Evolutionary conservation across 2,113 vertebrate species (phyloP).

Genomic region (Pyrgilauda ruficollis): DNA sequence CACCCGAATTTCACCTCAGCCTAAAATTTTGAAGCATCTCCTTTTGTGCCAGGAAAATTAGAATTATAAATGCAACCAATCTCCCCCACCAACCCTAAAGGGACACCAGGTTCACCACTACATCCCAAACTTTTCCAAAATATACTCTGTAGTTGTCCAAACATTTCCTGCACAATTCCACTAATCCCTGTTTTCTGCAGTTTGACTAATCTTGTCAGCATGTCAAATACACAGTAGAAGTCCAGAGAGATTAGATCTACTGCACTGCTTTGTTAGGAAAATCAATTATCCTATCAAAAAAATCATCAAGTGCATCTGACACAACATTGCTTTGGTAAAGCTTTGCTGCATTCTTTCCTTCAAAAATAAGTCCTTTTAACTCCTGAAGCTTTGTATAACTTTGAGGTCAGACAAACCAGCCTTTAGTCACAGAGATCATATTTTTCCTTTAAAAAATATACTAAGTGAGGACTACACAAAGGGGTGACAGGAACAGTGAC

Average conservation of each 20-base stretch:
- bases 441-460: background rate
- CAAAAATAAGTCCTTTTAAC: background rate
- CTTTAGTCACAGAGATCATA: background rate
- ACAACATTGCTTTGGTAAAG: background rate
- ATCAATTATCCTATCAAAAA: constrained; percentile 44
- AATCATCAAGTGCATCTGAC: background rate
- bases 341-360: background rate
- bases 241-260: constrained; percentile 41
- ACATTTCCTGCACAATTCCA: background rate
- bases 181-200: background rate
- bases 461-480: background rate
- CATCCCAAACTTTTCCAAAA: background rate
- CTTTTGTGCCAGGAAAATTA: background rate
- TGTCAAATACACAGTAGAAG: background rate
- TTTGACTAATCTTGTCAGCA: constrained; percentile 1
- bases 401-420: background rate
- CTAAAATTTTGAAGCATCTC: background rate
- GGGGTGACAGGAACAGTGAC: background rate
- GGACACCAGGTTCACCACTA: background rate
- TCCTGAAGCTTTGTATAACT: background rate
- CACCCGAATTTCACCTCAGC: background rate
- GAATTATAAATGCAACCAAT: background rate
- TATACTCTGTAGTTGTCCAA: background rate
- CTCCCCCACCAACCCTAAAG: background rate
- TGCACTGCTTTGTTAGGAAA: constrained; percentile 5